Evolutionary conservation across 2,888 invertebrate genomes (phyloP).

Genomic region (Linhomoeus sp.): DNA sequence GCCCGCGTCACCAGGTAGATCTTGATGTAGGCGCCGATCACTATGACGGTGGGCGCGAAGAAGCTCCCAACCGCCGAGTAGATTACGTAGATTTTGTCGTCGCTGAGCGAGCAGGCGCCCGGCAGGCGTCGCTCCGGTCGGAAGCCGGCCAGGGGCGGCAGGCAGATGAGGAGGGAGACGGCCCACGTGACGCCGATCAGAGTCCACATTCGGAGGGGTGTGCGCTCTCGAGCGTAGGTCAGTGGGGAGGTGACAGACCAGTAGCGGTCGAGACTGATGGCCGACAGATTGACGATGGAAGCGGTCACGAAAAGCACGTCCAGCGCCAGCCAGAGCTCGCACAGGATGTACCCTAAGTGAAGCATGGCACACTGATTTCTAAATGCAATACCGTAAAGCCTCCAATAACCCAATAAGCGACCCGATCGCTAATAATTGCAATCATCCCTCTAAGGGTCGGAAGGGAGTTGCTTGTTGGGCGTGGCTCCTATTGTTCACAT

Average conservation of each 20-base stretch:
- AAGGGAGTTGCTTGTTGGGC: too few species aligned
- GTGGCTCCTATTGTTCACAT: too few species aligned
- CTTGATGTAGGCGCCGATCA: constrained; percentile 22
- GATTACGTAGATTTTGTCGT: constrained; percentile 54
- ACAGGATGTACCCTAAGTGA: constrained; percentile 26
- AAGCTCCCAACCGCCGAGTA: constrained; percentile 96
- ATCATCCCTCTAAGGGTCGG: too few species aligned
- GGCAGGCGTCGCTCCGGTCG: constrained; percentile 8
- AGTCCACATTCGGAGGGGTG: too few species aligned
- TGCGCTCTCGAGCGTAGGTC: too few species aligned
- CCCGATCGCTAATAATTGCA: too few species aligned
- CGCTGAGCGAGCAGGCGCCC: constrained; percentile 9
- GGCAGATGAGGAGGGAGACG: constrained; percentile 22
- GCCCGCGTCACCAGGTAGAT: constrained; percentile 22
- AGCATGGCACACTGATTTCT: too few species aligned
- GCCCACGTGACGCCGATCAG: constrained; percentile 11
- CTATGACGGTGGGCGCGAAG: constrained; percentile 76
- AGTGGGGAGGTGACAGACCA: too few species aligned
- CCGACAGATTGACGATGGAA: constrained; percentile 32
- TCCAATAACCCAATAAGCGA: too few species aligned
- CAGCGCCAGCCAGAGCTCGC: constrained; percentile 34
- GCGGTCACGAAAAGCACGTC: constrained; percentile 35
- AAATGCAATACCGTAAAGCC: too few species aligned
- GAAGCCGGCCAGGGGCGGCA: constrained; percentile 26
- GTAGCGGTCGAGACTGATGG: constrained; percentile 19